Evolutionary conservation across 2,797 vertebrate species (phyloP), one percentile per base, ranked within the genome.

Genomic region (Lacerta bilineata): DNA sequence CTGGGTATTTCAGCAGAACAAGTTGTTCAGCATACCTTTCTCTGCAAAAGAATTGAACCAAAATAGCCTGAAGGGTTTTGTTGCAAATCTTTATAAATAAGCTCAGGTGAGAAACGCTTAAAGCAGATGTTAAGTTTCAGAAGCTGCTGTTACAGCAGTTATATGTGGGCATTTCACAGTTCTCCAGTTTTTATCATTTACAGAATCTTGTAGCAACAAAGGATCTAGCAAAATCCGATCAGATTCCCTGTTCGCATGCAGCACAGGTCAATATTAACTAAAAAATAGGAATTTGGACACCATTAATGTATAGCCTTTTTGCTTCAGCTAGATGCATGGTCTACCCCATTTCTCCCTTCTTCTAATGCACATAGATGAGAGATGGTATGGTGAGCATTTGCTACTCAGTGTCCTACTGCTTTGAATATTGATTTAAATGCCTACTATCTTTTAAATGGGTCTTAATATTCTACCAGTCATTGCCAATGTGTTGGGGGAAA

Each of bases 61-160:
- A 41, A 86, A 33, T 36, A 39, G 83, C 71, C 71, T 84, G 71
- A 75, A 75, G 50, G 11, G 3, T 84, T 84, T 84, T 84, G 27
- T 55, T 27, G 69, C 20, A 74, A 25, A 74, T 59, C 10, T 59
- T 84, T 59, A 61, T 84, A 84, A 83, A 72, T 78, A n/a, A 55
- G 25, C 20, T 15, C 11, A 71, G 29, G 64, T 43, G 64, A 68
- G 39, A 82, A 41, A 68, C 17, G 15, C 25, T 64, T 43, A 66
- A 39, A 71, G 33, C 29, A n/a, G 43, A 4, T 78, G 17, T 78
- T 8, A 78, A 15, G 27, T 78, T 78, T 50, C 71, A 84, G 46
- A 74, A 74, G 11, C 41, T 25, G 13, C 33, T 66, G 25, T 43
- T 43, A 64, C 3, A 8, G 8, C 29, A 46, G 8, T 33, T 55